These are phyloP conservation scores for Silurus glanis DNA, from an alignment of 2,113 vertebrate species.

Conservation along the genomic window DNA sequence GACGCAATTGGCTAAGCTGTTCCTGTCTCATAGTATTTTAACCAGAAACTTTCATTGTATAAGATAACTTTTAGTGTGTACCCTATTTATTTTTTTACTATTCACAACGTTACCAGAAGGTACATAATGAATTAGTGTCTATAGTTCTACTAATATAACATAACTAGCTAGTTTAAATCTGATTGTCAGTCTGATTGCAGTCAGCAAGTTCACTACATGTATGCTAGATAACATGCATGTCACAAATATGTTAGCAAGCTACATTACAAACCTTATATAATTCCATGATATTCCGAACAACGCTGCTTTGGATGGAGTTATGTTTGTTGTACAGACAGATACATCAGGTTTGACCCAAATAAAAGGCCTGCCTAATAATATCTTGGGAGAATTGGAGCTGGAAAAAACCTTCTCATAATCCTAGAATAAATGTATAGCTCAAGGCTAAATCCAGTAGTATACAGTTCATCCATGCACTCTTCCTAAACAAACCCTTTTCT, in stretches of 20 bases:
- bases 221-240: background rate
- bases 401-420: constrained; percentile 3
- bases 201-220: background rate
- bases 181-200: background rate
- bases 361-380: background rate
- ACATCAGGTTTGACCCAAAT: background rate
- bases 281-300: background rate
- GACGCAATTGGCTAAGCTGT: background rate
- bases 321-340: background rate
- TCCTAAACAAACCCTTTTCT: constrained; percentile 14
- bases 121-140: background rate
- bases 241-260: background rate
- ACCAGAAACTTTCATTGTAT: background rate
- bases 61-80: background rate
- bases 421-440: constrained; percentile 8
- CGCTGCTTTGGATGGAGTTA: background rate
- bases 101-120: background rate
- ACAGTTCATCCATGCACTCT: background rate
- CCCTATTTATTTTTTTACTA: background rate
- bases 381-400: background rate
- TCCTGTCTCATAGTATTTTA: background rate
- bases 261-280: background rate
- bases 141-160: background rate
- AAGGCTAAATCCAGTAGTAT: background rate
- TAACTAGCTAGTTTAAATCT: background rate